Conservation (phyloP, 1,140 invertebrate genomes). For the Thaumetopoea pityocampa region DNA sequence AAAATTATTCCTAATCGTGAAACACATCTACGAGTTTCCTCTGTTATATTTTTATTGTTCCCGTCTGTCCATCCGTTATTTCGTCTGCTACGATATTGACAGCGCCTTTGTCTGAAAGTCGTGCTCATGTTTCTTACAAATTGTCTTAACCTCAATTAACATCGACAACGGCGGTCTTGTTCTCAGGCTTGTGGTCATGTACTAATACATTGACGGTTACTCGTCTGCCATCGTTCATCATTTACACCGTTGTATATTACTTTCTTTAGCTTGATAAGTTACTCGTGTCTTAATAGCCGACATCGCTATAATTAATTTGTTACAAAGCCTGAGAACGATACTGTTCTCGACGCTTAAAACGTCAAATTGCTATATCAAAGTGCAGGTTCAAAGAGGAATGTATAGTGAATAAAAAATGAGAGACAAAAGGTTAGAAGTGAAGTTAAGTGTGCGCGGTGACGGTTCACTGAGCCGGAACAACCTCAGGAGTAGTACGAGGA, state of each 20-base stretch:
- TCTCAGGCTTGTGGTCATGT: slow-evolving; percentile 51
- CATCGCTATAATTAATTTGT: slow-evolving; percentile 35
- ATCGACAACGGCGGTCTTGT: slow-evolving; percentile 45
- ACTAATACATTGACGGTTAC: slow-evolving; percentile 46
- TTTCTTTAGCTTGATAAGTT: slow-evolving; percentile 34
- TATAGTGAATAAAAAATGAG: slow-evolving; percentile 43
- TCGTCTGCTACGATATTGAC: slow-evolving; percentile 36
- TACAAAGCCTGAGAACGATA: slow-evolving; percentile 8
- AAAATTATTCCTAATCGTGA: slow-evolving; percentile 9
- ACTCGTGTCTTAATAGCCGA: slow-evolving; percentile 23
- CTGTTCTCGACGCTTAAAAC: slow-evolving; percentile 9
- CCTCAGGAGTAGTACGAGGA: slow-evolving; percentile 55
- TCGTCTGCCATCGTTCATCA: slow-evolving; percentile 43
- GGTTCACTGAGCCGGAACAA: slow-evolving; percentile 57
- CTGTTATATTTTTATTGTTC: slow-evolving; percentile 42
- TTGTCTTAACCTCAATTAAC: slow-evolving; percentile 61
- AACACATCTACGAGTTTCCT: slow-evolving; percentile 31
- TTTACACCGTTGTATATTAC: slow-evolving; percentile 18
- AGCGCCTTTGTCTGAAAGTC: slow-evolving; percentile 51
- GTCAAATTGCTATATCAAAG: slow-evolving; percentile 9
- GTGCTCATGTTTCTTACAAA: slow-evolving; percentile 45
- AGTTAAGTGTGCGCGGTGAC: slow-evolving; percentile 62
- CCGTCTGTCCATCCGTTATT: slow-evolving; percentile 21
- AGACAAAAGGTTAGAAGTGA: slow-evolving; percentile 67
- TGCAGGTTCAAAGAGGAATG: slow-evolving; percentile 1